phyloP scores from a whole-genome alignment of 1,140 invertebrate genomes.

The Tribolium castaneum region DNA sequence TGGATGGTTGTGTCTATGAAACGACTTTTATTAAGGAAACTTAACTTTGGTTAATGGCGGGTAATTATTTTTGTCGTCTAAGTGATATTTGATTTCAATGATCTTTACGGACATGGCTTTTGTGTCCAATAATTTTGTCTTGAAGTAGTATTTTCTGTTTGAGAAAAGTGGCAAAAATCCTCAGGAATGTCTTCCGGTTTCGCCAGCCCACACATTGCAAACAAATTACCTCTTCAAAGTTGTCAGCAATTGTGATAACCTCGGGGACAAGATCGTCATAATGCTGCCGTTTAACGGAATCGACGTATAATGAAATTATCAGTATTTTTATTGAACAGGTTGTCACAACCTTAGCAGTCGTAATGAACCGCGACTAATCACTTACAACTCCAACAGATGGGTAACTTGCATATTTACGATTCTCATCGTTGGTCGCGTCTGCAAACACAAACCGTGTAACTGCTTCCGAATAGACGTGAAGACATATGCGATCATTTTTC shows the following conservation, averaged over 20 bases:
- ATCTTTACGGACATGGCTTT: too few relatives aligned
- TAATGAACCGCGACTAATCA: constrained; percentile 17
- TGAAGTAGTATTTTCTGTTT: not conserved
- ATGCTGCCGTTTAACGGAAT: not conserved
- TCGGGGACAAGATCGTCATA: not conserved
- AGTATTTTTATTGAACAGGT: constrained; percentile 10
- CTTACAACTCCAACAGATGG: constrained; percentile 11
- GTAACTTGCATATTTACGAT: constrained; percentile 14
- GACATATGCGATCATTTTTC: not conserved
- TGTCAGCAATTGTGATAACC: not conserved
- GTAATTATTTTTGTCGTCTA: not conserved
- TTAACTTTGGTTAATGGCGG: not conserved
- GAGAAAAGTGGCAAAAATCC: not conserved
- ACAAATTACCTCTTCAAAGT: not conserved
- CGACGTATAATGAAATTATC: constrained; percentile 1
- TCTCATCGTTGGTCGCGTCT: not conserved
- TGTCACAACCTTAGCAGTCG: not conserved
- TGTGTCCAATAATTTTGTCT: too few relatives aligned
- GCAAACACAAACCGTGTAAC: not conserved
- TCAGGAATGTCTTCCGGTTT: not conserved
- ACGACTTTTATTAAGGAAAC: not conserved
- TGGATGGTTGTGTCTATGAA: not conserved
- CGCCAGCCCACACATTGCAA: not conserved
- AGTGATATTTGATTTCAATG: not conserved
- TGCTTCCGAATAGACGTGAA: constrained; percentile 11